Conservation (phyloP, 2,113 vertebrate genomes). For the Otolemur garnettii region DNA sequence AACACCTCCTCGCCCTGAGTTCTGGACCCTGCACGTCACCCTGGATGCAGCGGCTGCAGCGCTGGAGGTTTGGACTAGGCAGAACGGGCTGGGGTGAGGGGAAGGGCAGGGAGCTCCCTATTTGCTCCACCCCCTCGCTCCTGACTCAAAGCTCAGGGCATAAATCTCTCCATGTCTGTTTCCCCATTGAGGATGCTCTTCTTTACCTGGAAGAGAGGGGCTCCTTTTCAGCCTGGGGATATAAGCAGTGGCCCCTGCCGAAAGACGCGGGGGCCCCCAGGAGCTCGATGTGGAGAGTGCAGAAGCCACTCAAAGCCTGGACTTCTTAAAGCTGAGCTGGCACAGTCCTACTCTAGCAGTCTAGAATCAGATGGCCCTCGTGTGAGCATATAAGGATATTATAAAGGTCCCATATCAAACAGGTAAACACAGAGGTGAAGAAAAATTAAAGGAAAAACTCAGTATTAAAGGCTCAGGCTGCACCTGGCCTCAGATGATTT, state of each 20-base stretch:
- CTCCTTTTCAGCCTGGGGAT: not conserved
- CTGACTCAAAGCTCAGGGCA: not conserved
- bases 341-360: not conserved
- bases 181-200: not conserved
- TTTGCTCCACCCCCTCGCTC: not conserved
- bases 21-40: not conserved
- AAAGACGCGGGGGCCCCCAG: not conserved
- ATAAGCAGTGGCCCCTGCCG: rapidly evolving
- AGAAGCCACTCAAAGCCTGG: rapidly evolving
- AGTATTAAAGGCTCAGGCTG: not conserved
- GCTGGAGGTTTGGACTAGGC: not conserved
- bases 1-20: conserved; percentile 40
- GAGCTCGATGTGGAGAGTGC: not conserved
- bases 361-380: not conserved
- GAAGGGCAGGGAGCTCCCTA: not conserved
- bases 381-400: rapidly evolving
- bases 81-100: too few relatives aligned
- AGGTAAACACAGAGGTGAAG: not conserved
- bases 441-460: not conserved
- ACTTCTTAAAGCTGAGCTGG: not conserved
- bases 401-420: not conserved
- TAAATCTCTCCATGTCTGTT: not conserved
- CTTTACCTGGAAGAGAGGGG: not conserved
- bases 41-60: not conserved
- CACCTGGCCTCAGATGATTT: too few relatives aligned